Evolutionary conservation across 2,888 invertebrate species (phyloP), one percentile per base, ranked within the genome.

Genomic region (Steromphala cineraria): DNA sequence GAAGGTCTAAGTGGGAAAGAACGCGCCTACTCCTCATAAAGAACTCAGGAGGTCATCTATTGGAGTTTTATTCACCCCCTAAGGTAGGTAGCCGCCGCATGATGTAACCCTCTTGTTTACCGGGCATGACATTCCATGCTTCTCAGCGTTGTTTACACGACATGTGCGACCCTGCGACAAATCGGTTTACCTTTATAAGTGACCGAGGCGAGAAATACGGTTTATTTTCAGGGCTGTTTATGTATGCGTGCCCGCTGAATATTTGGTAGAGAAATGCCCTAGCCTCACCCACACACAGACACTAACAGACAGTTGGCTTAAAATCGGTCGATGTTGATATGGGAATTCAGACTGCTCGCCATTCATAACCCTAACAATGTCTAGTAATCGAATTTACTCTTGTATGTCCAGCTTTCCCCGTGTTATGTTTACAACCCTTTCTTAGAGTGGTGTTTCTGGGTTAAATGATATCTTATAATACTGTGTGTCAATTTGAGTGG

Each of bases 11-110:
- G 93, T 99, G 98, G 98, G 98, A 98, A 93, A 97, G 96, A 93
- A 98, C 98, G 93, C 95, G 98, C 88, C 94, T 99, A 87, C 97
- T 97, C 0, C 94, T 99, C 80, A 97, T 98, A 10, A 98, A 98
- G 94, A 97, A 98, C 31, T 97, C 97, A 31, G 98, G 80, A 56
- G 98, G 98, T 56, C 98, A 97, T 90, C 97, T 97, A 96, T 94
- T 99, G 81, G 98, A 99, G 93, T 98, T 99, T 94, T 99, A 98
- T 94, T 97, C 97, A 4, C 98, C 98, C 8, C 98, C 98, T 0
- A 95, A 98, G 94, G 97, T 96, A 94, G 79, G 85, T 24, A 62
- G 62, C 62, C 28, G 10, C n/a, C 15, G 3, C 15, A n/a, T 40
- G 71, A 74, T 74, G 46, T 36, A 40, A 74, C 19, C 71, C 31